These are phyloP conservation scores for Kuschelorhynchus macadamiae DNA, from an alignment of 2,888 invertebrate species.

Conservation along the genomic window DNA sequence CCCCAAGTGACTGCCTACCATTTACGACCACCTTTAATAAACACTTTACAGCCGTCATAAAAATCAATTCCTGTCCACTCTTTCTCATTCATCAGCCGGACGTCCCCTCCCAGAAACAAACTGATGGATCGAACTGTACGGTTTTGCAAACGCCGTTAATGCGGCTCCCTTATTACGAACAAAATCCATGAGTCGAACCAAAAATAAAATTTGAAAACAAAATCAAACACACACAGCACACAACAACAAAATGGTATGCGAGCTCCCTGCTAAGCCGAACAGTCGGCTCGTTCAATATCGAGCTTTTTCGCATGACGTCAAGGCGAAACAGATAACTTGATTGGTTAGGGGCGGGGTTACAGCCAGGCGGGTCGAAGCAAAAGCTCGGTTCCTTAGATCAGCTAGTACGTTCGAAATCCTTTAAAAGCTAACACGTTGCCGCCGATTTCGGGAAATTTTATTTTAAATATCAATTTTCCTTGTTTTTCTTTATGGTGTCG, in stretches of 20 bases:
- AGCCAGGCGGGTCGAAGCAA: conserved; percentile 64
- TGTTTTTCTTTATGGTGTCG: conserved; percentile 56
- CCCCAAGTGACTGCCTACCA: conserved; percentile 30
- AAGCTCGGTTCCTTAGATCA: conserved; percentile 54
- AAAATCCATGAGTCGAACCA: conserved; percentile 45
- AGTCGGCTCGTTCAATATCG: conserved; percentile 56
- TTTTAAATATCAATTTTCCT: conserved; percentile 54
- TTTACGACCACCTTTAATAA: conserved; percentile 45
- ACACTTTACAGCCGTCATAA: conserved; percentile 44
- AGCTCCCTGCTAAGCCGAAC: conserved; percentile 56
- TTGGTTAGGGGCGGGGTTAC: conserved; percentile 64
- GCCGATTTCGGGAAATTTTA: conserved; percentile 53
- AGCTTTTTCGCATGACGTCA: conserved; percentile 61
- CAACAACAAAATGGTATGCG: conserved; percentile 66
- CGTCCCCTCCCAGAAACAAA: conserved; percentile 20
- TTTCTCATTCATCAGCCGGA: conserved; percentile 36
- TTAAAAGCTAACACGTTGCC: conserved; percentile 58
- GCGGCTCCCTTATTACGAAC: conserved; percentile 18
- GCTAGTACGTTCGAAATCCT: conserved; percentile 59
- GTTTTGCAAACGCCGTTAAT: conserved; percentile 27
- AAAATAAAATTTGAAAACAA: conserved; percentile 54
- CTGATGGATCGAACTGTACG: conserved; percentile 20
- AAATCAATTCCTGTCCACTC: conserved; percentile 39
- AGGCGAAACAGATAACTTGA: conserved; percentile 56
- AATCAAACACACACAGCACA: conserved; percentile 48